Conservation (phyloP, 2,888 invertebrate genomes). For the Abscondita cerata region DNA sequence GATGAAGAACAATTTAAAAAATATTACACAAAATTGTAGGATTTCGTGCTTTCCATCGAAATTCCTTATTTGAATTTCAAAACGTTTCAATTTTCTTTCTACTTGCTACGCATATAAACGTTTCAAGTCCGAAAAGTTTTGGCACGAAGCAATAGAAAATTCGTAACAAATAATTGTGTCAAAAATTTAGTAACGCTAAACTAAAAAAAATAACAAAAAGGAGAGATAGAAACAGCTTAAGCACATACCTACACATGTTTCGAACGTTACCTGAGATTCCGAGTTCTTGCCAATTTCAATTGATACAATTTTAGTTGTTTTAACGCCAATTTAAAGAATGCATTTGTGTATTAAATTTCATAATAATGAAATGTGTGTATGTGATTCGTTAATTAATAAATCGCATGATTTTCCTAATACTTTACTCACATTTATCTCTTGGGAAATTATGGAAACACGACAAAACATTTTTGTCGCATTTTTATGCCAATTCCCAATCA, state of each 20-base stretch:
- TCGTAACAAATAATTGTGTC: constrained; percentile 9
- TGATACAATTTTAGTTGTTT: background rate
- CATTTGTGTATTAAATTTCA: background rate
- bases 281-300: background rate
- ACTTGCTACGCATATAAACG: too few species aligned
- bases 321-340: background rate
- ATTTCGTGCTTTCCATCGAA: too few species aligned
- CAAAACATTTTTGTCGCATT: constrained; percentile 1
- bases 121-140: too few species aligned
- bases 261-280: constrained; percentile 6
- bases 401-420: constrained; percentile 10
- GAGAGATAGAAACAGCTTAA: constrained; percentile 11
- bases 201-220: too few species aligned
- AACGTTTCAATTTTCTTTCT: too few species aligned
- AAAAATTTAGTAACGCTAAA: constrained; percentile 3
- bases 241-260: constrained; percentile 13
- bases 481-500: constrained; percentile 3
- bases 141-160: constrained; percentile 15
- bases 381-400: constrained; percentile 14
- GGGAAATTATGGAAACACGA: constrained; percentile 15
- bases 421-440: constrained; percentile 5
- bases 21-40: too few species aligned
- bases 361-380: background rate
- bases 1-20: constrained; percentile 21
- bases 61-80: too few species aligned